phyloP scores from a whole-genome alignment of 2,888 invertebrate genomes.

The Lepidochitona cinerea region DNA sequence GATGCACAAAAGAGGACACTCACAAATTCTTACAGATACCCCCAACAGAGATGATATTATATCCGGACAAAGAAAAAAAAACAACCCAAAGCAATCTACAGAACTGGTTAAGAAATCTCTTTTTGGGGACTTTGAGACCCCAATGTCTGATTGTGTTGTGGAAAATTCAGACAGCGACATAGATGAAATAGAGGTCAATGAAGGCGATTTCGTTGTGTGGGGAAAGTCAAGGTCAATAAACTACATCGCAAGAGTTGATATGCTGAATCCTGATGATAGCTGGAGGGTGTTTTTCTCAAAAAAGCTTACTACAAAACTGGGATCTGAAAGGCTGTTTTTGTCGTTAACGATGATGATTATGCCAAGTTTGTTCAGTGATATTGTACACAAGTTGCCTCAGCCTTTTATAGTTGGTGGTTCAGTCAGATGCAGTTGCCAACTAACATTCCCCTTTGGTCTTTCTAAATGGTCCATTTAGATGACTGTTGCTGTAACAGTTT shows the following conservation, averaged over 20 bases:
- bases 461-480: background rate
- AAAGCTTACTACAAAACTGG: background rate
- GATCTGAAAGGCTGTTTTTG: background rate
- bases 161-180: conserved; percentile 3
- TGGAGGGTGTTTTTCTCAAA: background rate
- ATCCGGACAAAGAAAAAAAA: background rate
- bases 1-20: background rate
- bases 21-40: background rate
- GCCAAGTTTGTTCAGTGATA: background rate
- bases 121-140: background rate
- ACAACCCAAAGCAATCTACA: background rate
- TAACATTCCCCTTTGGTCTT: background rate
- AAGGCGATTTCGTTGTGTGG: conserved; percentile 19
- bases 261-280: background rate
- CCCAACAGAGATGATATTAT: background rate
- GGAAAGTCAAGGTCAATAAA: background rate
- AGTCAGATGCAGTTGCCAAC: background rate
- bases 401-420: background rate
- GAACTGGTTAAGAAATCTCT: background rate
- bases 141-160: conserved; percentile 4
- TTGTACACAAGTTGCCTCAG: background rate
- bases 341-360: background rate
- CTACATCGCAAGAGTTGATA: background rate
- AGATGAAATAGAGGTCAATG: conserved; percentile 4
- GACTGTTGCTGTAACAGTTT: no score